Evolutionary conservation across 2,113 vertebrate genomes (phyloP).

Genomic region (Apus apus): DNA sequence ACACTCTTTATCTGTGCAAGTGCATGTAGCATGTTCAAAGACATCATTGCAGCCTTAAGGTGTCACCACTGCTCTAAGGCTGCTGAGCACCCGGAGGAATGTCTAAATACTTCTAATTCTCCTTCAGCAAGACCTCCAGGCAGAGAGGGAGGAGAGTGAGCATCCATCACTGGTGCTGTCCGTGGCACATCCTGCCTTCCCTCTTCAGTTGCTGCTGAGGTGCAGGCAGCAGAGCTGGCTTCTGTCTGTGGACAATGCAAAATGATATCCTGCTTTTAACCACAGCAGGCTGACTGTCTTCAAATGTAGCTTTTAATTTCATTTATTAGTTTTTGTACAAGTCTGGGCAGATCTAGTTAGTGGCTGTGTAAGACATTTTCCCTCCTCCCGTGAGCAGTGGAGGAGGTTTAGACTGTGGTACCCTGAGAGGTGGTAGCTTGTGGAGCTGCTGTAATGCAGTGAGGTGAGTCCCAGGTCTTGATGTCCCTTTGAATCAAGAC

Average conservation of each 20-base stretch:
- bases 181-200: neutral
- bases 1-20: neutral
- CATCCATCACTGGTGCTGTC: neutral
- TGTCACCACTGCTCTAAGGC: slow-evolving; percentile 31
- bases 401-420: neutral
- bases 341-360: neutral
- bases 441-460: neutral
- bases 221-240: neutral
- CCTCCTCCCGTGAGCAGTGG: neutral
- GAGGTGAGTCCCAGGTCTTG: neutral
- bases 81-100: neutral
- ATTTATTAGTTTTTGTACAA: neutral
- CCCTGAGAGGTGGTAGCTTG: neutral
- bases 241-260: neutral
- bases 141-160: neutral
- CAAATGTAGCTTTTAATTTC: neutral
- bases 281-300: neutral
- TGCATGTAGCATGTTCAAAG: neutral
- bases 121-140: slow-evolving; percentile 10
- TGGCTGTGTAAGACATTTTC: neutral
- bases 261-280: neutral
- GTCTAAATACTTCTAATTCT: neutral
- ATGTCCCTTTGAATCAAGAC: neutral
- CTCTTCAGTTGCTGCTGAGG: neutral
- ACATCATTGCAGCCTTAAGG: neutral